These are phyloP conservation scores for Asteroscopus sphinx DNA, from an alignment of 2,888 invertebrate genomes.

Conservation along the genomic window DNA sequence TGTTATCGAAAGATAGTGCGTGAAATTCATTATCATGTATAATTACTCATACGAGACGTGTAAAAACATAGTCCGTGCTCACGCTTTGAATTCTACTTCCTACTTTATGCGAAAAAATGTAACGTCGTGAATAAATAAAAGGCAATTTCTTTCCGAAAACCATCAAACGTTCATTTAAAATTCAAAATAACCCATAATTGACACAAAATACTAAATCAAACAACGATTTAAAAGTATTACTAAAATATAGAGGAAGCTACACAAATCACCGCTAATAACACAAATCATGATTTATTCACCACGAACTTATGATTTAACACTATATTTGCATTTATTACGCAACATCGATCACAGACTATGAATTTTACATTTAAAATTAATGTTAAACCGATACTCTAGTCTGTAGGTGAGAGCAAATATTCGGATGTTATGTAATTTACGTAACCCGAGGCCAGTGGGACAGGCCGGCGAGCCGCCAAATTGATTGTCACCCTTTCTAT, in stretches of 20 bases:
- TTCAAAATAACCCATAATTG: conserved; percentile 14
- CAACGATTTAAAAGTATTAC: conserved; percentile 21
- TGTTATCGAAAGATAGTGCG: conserved; percentile 32
- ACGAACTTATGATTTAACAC: conserved; percentile 40
- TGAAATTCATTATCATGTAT: conserved; percentile 34
- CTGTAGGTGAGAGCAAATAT: conserved; percentile 31
- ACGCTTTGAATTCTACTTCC: conserved; percentile 20
- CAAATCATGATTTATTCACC: conserved; percentile 38
- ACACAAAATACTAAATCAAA: conserved; percentile 14
- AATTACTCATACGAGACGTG: conserved; percentile 11
- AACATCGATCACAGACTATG: conserved; percentile 40
- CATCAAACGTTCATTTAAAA: neutral
- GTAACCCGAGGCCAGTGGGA: conserved; percentile 52
- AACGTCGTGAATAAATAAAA: conserved; percentile 1
- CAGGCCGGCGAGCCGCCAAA: conserved; percentile 37
- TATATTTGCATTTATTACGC: conserved; percentile 50
- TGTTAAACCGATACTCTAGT: conserved; percentile 11
- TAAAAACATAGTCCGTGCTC: conserved; percentile 5
- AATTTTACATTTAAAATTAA: conserved; percentile 33
- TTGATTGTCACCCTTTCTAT: conserved; percentile 61
- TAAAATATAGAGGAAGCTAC: conserved; percentile 10
- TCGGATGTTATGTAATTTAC: conserved; percentile 50
- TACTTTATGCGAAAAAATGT: neutral
- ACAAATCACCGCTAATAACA: conserved; percentile 21
- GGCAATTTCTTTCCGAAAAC: conserved; percentile 14